Percentiles rank a stretch among this genome's conserved stretches.
Evolutionary conservation across 2,888 invertebrate genomes (phyloP).

Genomic region (Macrosiphum euphorbiae): DNA sequence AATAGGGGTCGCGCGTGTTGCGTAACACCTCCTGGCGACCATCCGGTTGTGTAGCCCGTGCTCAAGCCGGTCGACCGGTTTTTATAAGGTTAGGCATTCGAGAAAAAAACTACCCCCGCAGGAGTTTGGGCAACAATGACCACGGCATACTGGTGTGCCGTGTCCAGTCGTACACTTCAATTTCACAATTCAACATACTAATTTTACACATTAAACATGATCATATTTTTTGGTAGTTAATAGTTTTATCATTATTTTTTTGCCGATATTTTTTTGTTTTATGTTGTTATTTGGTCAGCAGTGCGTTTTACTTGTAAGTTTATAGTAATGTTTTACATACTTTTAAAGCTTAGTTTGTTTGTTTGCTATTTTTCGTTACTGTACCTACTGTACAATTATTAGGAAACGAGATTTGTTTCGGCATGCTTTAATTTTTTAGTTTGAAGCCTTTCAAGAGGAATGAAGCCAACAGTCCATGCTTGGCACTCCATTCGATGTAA

Average conservation of each 20-base stretch:
- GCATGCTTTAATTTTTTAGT: neutral
- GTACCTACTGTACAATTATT: neutral
- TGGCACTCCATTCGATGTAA: neutral
- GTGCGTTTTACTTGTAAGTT: constrained; percentile 28
- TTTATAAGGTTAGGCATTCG: neutral
- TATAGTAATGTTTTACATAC: neutral
- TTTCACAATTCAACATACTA: constrained; percentile 47
- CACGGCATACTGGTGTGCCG: constrained; percentile 27
- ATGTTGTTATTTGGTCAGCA: neutral
- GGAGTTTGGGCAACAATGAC: constrained; percentile 52
- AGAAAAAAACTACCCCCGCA: constrained; percentile 49
- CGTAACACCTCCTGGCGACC: constrained; percentile 56
- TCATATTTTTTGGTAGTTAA: neutral
- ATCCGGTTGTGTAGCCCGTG: constrained; percentile 61
- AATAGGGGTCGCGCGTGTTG: constrained; percentile 61
- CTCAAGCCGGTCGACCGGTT: constrained; percentile 57
- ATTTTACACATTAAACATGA: neutral
- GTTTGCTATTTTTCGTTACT: neutral
- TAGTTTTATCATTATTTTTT: constrained; percentile 3
- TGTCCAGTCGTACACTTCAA: constrained; percentile 55
- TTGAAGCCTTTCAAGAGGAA: neutral
- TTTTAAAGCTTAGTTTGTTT: constrained; percentile 20
- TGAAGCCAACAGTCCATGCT: neutral
- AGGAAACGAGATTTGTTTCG: neutral
- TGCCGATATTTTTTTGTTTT: neutral